These are phyloP conservation scores for Amorpha juglandis DNA, from an alignment of 2,888 invertebrate genomes.

Conservation along the genomic window DNA sequence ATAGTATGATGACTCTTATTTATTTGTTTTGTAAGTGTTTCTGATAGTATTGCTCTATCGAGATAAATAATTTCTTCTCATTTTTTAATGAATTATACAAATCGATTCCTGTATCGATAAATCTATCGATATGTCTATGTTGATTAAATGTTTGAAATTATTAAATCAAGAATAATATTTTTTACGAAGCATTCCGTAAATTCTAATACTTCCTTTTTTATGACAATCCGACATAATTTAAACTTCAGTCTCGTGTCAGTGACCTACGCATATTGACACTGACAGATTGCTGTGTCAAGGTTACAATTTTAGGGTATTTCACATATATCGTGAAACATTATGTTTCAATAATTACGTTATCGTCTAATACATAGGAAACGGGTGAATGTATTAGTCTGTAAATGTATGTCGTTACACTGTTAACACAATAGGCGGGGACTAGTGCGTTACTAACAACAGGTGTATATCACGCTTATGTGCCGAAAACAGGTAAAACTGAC, in stretches of 20 bases:
- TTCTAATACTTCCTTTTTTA: no score
- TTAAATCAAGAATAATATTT: no score
- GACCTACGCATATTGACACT: no score
- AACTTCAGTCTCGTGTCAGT: no score
- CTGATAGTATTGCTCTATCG: background rate
- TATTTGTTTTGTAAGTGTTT: background rate
- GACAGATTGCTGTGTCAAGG: background rate
- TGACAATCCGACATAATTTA: no score
- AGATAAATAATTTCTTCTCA: background rate
- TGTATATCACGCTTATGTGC: conserved; percentile 13
- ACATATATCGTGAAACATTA: no score
- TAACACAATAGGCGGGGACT: conserved; percentile 20
- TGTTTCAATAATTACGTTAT: background rate
- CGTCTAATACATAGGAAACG: background rate
- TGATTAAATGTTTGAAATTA: no score
- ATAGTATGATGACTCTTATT: background rate
- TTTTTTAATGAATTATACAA: background rate
- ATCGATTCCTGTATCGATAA: no score
- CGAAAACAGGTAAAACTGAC: conserved; percentile 14
- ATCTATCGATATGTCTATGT: no score
- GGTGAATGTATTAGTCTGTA: background rate
- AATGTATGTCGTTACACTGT: background rate
- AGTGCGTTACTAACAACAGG: conserved; percentile 15
- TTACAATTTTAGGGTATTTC: background rate
- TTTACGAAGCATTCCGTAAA: no score